Conservation (phyloP, 1,140 invertebrate species). For the Micrasema minimum region DNA sequence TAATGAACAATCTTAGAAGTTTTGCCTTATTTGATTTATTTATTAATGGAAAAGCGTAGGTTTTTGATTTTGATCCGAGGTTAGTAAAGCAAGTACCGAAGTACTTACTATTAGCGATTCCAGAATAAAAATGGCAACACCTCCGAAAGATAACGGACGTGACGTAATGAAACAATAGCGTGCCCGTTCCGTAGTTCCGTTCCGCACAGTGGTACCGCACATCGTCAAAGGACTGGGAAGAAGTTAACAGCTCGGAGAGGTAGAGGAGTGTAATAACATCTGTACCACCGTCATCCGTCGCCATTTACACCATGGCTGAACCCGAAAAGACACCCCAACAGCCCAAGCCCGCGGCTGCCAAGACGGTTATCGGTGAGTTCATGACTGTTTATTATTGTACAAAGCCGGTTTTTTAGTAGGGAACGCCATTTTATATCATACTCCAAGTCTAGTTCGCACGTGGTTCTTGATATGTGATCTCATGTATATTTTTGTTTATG, state of each 20-base stretch:
- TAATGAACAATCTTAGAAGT: no score
- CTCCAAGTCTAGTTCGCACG: slow-evolving; percentile 34
- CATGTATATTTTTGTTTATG: slow-evolving; percentile 31
- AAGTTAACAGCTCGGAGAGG: slow-evolving; percentile 67
- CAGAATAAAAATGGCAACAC: no score
- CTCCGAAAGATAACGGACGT: no score
- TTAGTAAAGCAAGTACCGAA: no score
- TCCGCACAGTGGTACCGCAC: slow-evolving; percentile 11
- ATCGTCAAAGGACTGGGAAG: slow-evolving; percentile 54
- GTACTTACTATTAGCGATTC: no score
- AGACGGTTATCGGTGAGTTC: slow-evolving; percentile 65
- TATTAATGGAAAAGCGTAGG: no score
- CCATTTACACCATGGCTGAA: slow-evolving; percentile 69
- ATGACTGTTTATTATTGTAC: slow-evolving; percentile 15
- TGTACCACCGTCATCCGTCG: slow-evolving; percentile 66
- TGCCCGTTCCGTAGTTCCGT: slow-evolving; percentile 1
- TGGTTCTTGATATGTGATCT: slow-evolving; percentile 35
- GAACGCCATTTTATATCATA: slow-evolving; percentile 38
- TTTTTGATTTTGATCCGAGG: no score
- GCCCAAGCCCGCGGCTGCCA: slow-evolving; percentile 62
- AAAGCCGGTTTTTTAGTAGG: slow-evolving; percentile 9
- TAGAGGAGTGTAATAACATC: slow-evolving; percentile 67
- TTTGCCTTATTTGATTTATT: no score
- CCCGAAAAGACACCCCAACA: slow-evolving; percentile 66
- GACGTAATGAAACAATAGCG: slow-evolving; percentile 29